phyloP scores from a whole-genome alignment of 2,113 vertebrate species.

The Crotophaga sulcirostris region DNA sequence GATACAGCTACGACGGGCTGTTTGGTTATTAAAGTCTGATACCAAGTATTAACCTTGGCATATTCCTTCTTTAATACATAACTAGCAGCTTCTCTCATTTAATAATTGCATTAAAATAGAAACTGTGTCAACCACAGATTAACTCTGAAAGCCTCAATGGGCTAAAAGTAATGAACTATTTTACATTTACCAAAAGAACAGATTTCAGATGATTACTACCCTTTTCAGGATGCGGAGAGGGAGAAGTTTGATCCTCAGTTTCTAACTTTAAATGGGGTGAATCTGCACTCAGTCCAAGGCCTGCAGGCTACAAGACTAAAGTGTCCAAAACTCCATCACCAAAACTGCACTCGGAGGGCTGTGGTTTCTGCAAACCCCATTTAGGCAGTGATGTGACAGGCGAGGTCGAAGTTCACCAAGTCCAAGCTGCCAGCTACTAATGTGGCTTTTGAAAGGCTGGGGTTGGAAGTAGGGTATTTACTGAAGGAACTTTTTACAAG shows the following conservation, averaged over 20 bases:
- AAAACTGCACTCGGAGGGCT: neutral
- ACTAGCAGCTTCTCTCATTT: neutral
- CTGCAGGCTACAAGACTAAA: neutral
- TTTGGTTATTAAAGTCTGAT: neutral
- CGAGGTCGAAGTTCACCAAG: rapidly evolving
- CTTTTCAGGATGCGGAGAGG: neutral
- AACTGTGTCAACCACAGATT: conserved; percentile 62
- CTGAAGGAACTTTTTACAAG: neutral
- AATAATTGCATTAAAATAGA: conserved; percentile 35
- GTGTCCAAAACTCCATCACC: rapidly evolving
- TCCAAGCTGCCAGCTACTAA: neutral
- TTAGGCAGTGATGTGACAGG: rapidly evolving
- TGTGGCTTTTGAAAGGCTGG: neutral
- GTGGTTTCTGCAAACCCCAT: neutral
- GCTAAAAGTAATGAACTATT: conserved; percentile 57
- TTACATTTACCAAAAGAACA: neutral
- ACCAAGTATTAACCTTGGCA: conserved; percentile 17
- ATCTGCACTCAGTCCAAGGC: neutral
- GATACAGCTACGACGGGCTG: neutral
- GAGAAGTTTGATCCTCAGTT: neutral
- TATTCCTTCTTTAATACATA: neutral
- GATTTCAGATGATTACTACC: neutral
- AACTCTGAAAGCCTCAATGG: conserved; percentile 4
- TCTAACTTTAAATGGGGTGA: neutral
- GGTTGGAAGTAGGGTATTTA: neutral